Evolutionary conservation across 30 jellyfish, hydroid and myxozoan species (phyloP).

Genomic region (Sanderia malayensis): DNA sequence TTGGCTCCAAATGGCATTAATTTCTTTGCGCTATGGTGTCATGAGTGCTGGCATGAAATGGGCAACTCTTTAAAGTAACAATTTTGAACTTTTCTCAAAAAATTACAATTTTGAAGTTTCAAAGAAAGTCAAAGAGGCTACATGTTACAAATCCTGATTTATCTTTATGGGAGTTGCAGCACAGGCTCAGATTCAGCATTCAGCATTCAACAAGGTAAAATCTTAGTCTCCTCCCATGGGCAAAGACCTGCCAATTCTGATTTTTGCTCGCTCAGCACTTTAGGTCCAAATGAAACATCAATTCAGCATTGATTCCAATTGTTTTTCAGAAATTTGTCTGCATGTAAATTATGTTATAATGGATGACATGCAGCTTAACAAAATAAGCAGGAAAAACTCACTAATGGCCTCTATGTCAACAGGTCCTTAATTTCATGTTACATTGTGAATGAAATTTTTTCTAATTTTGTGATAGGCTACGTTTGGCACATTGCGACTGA

Average conservation of each 20-base stretch:
- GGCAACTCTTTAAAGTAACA: too few relatives aligned
- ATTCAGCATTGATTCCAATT: not conserved
- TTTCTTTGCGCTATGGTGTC: too few relatives aligned
- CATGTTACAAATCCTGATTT: slow-evolving; percentile 1
- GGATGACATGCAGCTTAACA: too few relatives aligned
- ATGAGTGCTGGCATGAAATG: too few relatives aligned
- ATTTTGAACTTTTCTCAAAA: too few relatives aligned
- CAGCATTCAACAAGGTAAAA: not conserved
- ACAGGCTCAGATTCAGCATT: not conserved
- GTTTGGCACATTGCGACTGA: slow-evolving; percentile 18
- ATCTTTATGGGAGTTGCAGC: not conserved
- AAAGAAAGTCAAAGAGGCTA: not conserved
- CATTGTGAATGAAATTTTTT: not conserved
- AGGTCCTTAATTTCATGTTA: slow-evolving; percentile 1
- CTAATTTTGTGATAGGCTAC: slow-evolving; percentile 26
- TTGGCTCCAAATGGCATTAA: too few relatives aligned
- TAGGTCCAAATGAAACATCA: not conserved
- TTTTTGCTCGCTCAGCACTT: slow-evolving; percentile 4
- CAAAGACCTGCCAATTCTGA: slow-evolving; percentile 2
- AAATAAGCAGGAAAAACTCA: too few relatives aligned
- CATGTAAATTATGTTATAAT: not conserved
- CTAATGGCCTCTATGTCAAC: not conserved
- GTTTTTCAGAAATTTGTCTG: not conserved
- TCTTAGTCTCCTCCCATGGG: not conserved
- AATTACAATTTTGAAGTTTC: too few relatives aligned